Evolutionary conservation across 2,113 vertebrate genomes (phyloP).

Genomic region (human): DNA sequence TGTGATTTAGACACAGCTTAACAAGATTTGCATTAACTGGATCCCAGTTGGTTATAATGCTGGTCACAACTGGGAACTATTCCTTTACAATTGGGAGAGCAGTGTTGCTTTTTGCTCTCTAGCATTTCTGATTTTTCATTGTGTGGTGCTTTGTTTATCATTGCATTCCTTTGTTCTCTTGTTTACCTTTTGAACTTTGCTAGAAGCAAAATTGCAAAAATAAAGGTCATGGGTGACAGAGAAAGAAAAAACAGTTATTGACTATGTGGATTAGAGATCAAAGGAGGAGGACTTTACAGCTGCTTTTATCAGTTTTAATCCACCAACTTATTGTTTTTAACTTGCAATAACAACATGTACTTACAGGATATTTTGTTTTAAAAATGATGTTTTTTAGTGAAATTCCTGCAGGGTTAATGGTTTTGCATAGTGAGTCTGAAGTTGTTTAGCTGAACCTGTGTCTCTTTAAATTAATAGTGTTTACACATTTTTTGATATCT

Average conservation of each 20-base stretch:
- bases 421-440: background rate
- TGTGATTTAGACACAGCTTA: background rate
- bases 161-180: background rate
- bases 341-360: background rate
- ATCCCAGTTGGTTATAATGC: background rate
- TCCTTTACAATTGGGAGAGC: background rate
- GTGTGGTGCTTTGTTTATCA: background rate
- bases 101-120: background rate
- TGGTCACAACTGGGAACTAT: background rate
- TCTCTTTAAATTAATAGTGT: slow-evolving; percentile 1
- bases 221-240: background rate
- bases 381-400: background rate
- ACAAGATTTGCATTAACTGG: background rate
- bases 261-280: background rate
- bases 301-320: background rate
- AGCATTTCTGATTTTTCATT: background rate
- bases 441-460: background rate
- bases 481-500: background rate
- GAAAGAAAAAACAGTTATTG: background rate
- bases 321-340: background rate
- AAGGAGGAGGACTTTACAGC: background rate
- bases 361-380: background rate
- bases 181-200: slow-evolving; percentile 33
- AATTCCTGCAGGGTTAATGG: background rate
- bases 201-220: slow-evolving; percentile 19